These are phyloP conservation scores for Rhabdomys pumilio DNA, from an alignment of 2,797 vertebrate genomes.

Conservation along the genomic window DNA sequence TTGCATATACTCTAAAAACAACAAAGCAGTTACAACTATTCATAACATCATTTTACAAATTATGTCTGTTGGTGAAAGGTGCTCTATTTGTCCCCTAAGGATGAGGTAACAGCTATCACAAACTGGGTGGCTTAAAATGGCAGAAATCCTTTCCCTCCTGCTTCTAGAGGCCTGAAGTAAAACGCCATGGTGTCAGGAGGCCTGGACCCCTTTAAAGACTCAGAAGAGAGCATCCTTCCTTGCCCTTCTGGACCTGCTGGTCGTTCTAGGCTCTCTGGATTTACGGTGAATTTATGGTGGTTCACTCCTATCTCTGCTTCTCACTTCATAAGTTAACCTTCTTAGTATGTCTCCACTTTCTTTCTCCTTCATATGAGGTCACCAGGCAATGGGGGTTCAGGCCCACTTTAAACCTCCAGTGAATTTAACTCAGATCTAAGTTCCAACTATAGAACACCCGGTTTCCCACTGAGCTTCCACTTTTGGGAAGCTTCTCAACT, in stretches of 20 bases:
- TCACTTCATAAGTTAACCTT: neutral
- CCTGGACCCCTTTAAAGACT: neutral
- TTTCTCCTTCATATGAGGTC: neutral
- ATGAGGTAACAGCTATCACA: neutral
- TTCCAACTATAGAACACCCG: neutral
- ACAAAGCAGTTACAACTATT: slow-evolving; percentile 43
- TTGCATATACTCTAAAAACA: slow-evolving; percentile 1
- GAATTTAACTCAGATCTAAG: slow-evolving; percentile 21
- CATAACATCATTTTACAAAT: neutral
- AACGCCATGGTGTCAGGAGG: neutral
- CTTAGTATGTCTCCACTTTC: neutral
- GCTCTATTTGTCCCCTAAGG: neutral
- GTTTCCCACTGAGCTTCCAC: neutral
- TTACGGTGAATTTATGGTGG: neutral
- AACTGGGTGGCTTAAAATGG: neutral
- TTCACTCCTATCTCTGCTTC: neutral
- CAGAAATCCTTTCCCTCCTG: neutral
- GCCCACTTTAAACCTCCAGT: neutral
- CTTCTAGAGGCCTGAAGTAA: neutral
- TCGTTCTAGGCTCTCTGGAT: neutral
- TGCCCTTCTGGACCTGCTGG: neutral
- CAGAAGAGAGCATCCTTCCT: neutral
- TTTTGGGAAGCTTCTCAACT: neutral
- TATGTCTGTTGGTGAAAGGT: neutral
- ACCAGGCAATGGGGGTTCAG: neutral